Evolutionary conservation across 2,113 vertebrate genomes (phyloP), one percentile per base, ranked within the genome.

Genomic region (Lagopus leucura): DNA sequence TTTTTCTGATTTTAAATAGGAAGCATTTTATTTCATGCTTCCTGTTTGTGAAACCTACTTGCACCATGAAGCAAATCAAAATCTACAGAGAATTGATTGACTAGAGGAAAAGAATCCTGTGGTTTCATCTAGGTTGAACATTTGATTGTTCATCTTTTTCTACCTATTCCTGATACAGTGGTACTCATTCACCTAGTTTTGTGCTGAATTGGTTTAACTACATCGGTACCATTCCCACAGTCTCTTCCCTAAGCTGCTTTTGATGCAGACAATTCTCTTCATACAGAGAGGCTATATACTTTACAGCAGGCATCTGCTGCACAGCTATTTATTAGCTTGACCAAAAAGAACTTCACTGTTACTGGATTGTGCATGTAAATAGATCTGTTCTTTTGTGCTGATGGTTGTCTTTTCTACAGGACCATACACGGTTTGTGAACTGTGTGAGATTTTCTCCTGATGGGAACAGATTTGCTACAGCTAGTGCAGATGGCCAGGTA

Each of bases 361-460:
- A 74, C 25, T 88, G 47, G 55, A 27, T 65, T 7, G 72, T 57
- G 11, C 42, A 0, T 76, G 27, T 90, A 21, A 40, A 60, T 72
- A 3, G 1, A 5, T 71, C 30, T 76, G 3, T 48, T 82, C 17
- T 72, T 65, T 25, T 69, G 52, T 79, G 15, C 28, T 87, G 13
- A 76, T 89, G 43, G 5, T 21, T 90, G 5, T 73, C 8, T 89
- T 38, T 72, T 65, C n/a, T 71, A 0, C 86, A 99, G 99, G 98
- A 98, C 82, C 99, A 99, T 93, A 96, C 90, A 88, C 98, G 98
- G 36, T 99, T 99, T 92, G 99, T 99, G 89, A 99, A 99, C 97
- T 99, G 99, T 55, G 98, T 99, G 48, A 98, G 98, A 6, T 99
- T 99, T 97, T 99, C 99, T 92, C 99, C 99, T 4, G 98, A 99